Conservation (phyloP, 1,140 invertebrate species). For the Zophobas morio region DNA sequence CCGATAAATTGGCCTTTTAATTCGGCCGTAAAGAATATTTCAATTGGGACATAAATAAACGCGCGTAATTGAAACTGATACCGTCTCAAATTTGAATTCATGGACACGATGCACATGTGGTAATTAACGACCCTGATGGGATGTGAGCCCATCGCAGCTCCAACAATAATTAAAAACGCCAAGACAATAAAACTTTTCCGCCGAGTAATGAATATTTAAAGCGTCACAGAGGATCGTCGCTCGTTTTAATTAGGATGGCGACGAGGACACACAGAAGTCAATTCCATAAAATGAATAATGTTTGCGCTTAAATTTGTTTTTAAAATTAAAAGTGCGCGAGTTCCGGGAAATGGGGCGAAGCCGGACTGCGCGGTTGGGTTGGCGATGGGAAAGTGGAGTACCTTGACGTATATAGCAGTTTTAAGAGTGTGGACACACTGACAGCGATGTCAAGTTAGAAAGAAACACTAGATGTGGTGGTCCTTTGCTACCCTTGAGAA, state of each 20-base stretch:
- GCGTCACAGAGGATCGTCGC: background rate
- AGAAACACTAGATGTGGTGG: no score
- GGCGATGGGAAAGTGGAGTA: no score
- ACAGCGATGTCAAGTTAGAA: no score
- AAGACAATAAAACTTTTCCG: conserved; percentile 33
- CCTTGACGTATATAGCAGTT: no score
- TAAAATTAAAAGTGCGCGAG: no score
- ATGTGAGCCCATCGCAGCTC: background rate
- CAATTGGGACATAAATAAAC: background rate
- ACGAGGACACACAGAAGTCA: background rate
- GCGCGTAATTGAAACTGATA: background rate
- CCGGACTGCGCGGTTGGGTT: no score
- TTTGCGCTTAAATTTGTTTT: no score
- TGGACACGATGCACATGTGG: background rate
- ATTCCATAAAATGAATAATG: no score
- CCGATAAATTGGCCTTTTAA: background rate
- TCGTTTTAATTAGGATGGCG: conserved; percentile 25
- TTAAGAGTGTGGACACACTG: no score
- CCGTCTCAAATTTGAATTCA: conserved; percentile 12
- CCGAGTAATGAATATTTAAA: conserved; percentile 37
- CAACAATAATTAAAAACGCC: conserved; percentile 24
- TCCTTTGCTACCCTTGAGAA: no score
- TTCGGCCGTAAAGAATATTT: background rate
- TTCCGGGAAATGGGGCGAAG: no score
- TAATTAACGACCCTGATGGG: background rate